phyloP scores from a whole-genome alignment of 2,113 vertebrate genomes.

The Polyodon spathula region DNA sequence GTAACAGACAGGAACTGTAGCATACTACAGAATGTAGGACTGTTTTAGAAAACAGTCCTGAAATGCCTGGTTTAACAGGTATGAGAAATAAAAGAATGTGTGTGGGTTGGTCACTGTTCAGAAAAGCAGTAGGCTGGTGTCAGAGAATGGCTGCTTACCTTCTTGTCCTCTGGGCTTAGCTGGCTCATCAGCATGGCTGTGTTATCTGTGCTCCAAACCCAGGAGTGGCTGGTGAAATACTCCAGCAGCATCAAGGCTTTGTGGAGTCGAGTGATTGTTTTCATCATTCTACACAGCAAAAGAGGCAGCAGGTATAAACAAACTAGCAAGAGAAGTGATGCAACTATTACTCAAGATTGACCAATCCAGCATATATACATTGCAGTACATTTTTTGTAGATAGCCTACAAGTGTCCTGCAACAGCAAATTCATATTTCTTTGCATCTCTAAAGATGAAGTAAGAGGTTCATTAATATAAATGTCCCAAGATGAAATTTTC shows the following conservation, averaged over 20 bases:
- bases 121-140: neutral
- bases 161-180: slow-evolving; percentile 81
- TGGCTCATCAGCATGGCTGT: slow-evolving; percentile 81
- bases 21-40: too few species aligned
- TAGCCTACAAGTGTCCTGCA: neutral
- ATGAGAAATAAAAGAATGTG: too few species aligned
- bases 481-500: too few species aligned
- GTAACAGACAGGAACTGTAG: too few species aligned
- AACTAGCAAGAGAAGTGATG: neutral
- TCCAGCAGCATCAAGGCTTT: slow-evolving; percentile 90
- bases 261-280: slow-evolving; percentile 90
- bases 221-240: slow-evolving; percentile 95
- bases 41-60: too few species aligned
- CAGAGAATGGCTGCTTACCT: slow-evolving; percentile 49
- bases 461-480: too few species aligned
- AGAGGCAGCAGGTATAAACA: neutral
- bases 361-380: neutral
- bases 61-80: too few species aligned
- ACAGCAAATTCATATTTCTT: neutral
- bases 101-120: too few species aligned
- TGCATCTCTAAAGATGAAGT: too few species aligned
- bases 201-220: slow-evolving; percentile 95
- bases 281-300: slow-evolving; percentile 84
- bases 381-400: neutral
- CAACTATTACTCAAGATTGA: neutral